Percentiles rank a stretch among this genome's conserved stretches.
Conservation (phyloP, 2,888 invertebrate genomes). For the Mactromeris polynyma region DNA sequence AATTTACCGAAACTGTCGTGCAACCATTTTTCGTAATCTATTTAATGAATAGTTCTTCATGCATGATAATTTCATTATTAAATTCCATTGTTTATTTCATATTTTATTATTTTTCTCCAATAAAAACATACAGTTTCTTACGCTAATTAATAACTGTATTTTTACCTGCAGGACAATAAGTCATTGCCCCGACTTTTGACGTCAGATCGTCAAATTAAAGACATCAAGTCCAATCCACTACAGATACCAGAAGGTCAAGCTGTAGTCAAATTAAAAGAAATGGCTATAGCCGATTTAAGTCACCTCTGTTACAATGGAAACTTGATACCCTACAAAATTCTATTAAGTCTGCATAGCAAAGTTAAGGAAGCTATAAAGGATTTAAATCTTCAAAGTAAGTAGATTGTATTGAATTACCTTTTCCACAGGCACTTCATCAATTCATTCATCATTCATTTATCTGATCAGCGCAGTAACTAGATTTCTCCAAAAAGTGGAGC, state of each 20-base stretch:
- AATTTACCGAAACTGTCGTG: too few relatives aligned
- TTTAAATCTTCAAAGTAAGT: conserved; percentile 16
- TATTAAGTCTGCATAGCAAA: conserved; percentile 22
- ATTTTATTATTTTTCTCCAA: too few relatives aligned
- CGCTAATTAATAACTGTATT: not conserved
- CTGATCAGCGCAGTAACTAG: too few relatives aligned
- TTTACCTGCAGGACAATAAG: conserved; percentile 10
- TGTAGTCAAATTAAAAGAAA: conserved; percentile 16
- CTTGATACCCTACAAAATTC: conserved; percentile 27
- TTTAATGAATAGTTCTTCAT: too few relatives aligned
- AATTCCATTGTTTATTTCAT: too few relatives aligned
- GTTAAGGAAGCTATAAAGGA: conserved; percentile 14
- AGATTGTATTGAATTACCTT: too few relatives aligned
- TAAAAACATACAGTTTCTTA: too few relatives aligned
- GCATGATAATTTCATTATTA: too few relatives aligned
- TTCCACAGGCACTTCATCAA: too few relatives aligned
- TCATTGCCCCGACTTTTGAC: not conserved
- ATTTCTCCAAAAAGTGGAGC: too few relatives aligned
- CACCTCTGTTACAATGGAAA: conserved; percentile 24
- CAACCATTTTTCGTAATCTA: too few relatives aligned
- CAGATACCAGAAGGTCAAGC: conserved; percentile 25
- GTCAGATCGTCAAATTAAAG: not conserved
- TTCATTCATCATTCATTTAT: too few relatives aligned
- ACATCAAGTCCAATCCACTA: not conserved
- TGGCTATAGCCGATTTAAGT: not conserved